These are phyloP conservation scores for Nothocercus nigrocapillus DNA, from an alignment of 2,113 vertebrate genomes.

Conservation along the genomic window DNA sequence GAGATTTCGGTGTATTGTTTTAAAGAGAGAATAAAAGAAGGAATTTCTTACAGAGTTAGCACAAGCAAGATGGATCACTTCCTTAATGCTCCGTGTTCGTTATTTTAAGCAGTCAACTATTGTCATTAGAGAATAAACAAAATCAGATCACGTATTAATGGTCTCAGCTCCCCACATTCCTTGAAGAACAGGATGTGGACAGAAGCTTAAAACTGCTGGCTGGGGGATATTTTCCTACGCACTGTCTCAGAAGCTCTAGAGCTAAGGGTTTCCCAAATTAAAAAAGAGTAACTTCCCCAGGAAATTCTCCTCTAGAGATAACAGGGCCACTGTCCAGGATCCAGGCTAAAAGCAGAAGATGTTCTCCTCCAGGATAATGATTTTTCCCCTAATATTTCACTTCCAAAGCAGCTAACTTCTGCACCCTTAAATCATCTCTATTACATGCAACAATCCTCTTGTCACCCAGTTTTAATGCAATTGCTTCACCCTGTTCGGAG, in stretches of 20 bases:
- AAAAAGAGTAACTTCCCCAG: background rate
- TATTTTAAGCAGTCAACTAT: constrained; percentile 9
- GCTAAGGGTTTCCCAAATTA: background rate
- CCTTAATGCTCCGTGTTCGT: background rate
- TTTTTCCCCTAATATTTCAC: background rate
- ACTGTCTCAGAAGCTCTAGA: background rate
- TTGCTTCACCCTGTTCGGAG: background rate
- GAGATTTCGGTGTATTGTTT: background rate
- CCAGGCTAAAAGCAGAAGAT: background rate
- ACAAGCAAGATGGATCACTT: constrained; percentile 7
- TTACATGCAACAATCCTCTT: background rate
- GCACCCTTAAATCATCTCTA: background rate
- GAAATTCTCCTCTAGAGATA: background rate
- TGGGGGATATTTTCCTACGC: background rate
- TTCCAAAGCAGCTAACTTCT: background rate
- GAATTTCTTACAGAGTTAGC: background rate
- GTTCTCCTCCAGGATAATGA: background rate
- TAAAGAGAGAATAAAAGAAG: background rate
- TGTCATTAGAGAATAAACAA: constrained; percentile 7
- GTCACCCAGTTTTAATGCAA: background rate
- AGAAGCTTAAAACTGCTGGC: background rate
- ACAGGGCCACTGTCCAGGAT: background rate
- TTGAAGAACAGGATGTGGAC: background rate
- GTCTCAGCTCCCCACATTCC: background rate
- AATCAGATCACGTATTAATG: background rate